These are phyloP conservation scores for Stegodyphus mimosarum DNA, from an alignment of 1,140 invertebrate genomes.

Conservation along the genomic window DNA sequence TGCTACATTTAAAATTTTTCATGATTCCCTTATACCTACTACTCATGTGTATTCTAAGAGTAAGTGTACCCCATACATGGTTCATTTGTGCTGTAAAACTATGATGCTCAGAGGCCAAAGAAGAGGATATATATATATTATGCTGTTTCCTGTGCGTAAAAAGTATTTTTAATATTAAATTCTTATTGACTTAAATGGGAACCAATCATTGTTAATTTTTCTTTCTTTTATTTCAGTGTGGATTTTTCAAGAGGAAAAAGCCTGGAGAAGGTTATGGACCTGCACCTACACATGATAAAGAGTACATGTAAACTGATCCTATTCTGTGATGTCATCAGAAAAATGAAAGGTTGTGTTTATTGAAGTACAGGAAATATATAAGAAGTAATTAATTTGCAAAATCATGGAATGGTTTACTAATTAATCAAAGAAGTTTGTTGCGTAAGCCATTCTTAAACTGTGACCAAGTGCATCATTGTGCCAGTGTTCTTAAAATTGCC, in stretches of 20 bases:
- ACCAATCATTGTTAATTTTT: not conserved
- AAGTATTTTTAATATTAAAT: not conserved
- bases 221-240: constrained; percentile 70
- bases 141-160: not conserved
- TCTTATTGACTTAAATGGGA: not conserved
- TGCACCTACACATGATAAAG: constrained; percentile 62
- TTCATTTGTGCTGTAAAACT: too few species aligned
- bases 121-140: not conserved
- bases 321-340: not conserved
- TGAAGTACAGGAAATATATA: constrained; percentile 20
- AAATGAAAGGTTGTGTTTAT: not conserved
- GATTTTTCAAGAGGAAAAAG: constrained; percentile 86
- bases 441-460: too few species aligned
- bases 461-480: too few species aligned
- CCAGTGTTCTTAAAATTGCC: too few species aligned
- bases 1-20: too few species aligned
- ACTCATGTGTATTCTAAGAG: too few species aligned
- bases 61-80: too few species aligned
- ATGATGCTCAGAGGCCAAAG: too few species aligned
- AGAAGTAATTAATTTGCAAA: not conserved
- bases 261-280: constrained; percentile 63
- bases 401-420: too few species aligned
- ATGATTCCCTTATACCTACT: too few species aligned
- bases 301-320: constrained; percentile 17
- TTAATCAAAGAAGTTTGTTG: too few species aligned